Base-by-base conservation (phyloP, 1,140 invertebrate species). In the Danaus plexippus region DNA sequence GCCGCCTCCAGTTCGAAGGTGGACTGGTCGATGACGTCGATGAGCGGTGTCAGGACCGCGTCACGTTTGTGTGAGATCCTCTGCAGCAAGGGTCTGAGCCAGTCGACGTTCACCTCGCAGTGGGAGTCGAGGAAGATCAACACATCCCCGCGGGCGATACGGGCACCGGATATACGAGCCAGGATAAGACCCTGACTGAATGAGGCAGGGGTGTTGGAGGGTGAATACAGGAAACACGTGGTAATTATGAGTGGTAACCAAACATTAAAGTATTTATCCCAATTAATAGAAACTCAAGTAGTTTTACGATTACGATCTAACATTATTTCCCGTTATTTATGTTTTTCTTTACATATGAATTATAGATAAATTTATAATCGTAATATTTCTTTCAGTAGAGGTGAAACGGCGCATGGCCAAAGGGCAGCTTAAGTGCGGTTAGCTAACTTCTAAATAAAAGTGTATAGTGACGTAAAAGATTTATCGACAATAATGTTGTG, bases 61-160 rank as follows among this genome's bases (percentile, higher is more conserved):
- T 89, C 91, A 1, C 89, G 84, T 44, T 96, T 94, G 63, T 96
- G 91, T 74, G 93, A 91, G 60, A 98, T 94, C 58, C 95, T 87
- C 61, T 93, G 89, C 46, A 98, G 84, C 47, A 98, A 80, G 3
- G 97, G 97, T 77, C 97, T 93, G 54, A 97, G 88, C 95, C 95
- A 97, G 71, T 92, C 89, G 50, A 88, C 71, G 57, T 90, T 92
- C n/a, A 91, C 92, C 90, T 98, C 97, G 88, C 96, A 98, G 82
- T 98, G 97, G n/a, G 96, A 95, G 87, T 98, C 97, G 43, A 98
- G 88, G 82, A 98, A 98, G n/a, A 97, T 89, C 11, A 98, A 85
- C 13, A 96, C 94, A 78, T 97, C 92, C 0, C 95, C 96, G 2
- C 80, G 85, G 8, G 96, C 94, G 47, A 88, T 85, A 51, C 91